Evolutionary conservation across 2,113 vertebrate genomes (phyloP).

Genomic region (Abramis brama): DNA sequence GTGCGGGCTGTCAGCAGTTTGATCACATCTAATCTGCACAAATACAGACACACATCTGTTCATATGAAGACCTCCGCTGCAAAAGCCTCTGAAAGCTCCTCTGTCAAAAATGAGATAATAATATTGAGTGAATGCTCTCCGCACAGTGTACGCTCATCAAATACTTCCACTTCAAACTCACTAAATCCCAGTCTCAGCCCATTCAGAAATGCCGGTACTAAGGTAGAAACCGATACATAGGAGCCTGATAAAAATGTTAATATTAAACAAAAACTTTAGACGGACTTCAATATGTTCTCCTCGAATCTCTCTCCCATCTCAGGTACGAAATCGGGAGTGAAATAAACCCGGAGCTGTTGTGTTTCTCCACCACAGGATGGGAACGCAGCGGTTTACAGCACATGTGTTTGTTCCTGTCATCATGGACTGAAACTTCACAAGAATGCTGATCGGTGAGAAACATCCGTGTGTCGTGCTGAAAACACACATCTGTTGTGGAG

Average conservation of each 20-base stretch:
- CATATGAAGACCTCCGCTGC: neutral
- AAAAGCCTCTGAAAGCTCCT: no score
- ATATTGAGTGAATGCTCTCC: no score
- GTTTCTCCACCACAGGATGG: neutral
- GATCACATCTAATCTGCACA: neutral
- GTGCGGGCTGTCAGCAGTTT: neutral
- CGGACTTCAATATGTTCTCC: neutral
- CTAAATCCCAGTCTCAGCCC: no score
- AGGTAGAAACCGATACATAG: no score
- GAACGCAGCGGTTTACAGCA: neutral
- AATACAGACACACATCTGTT: neutral
- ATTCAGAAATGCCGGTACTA: no score
- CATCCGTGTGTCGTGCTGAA: neutral
- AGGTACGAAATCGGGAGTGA: neutral
- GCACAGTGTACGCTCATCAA: no score
- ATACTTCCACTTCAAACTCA: no score
- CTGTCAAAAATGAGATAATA: no score
- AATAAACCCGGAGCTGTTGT: neutral
- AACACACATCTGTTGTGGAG: neutral
- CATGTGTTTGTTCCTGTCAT: neutral
- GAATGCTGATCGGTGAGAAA: constrained; percentile 22
- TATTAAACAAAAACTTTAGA: no score
- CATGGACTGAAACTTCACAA: neutral
- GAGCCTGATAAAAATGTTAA: no score
- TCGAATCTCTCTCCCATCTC: neutral